Conservation (phyloP, 37 sponge, comb jelly and placozoan species). For the Halisarca cf. caerulea region DNA sequence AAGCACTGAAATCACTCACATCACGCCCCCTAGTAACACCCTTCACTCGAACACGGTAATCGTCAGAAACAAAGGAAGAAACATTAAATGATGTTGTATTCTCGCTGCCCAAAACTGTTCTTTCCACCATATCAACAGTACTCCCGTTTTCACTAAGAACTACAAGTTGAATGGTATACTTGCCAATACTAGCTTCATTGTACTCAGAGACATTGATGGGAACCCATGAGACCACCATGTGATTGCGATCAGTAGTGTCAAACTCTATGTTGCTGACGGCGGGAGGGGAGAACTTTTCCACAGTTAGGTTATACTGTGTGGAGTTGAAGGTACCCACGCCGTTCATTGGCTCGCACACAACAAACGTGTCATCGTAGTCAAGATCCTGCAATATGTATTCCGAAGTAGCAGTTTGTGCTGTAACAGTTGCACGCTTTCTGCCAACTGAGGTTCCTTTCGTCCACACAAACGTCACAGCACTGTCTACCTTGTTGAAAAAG, state of each 20-base stretch:
- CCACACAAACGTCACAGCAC: background rate
- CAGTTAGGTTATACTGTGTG: background rate
- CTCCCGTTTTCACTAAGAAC: background rate
- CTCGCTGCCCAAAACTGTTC: background rate
- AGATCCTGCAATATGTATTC: background rate
- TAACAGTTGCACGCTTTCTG: background rate
- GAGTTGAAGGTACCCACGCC: background rate
- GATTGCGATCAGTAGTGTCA: background rate
- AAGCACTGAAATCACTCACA: background rate
- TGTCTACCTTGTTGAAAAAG: background rate
- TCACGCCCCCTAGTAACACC: background rate
- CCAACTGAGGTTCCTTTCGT: background rate
- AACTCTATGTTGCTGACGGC: background rate
- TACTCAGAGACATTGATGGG: background rate
- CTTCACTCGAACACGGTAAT: constrained; percentile 6
- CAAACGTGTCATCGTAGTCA: background rate
- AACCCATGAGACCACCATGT: background rate
- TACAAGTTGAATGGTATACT: background rate
- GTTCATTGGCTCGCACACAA: background rate
- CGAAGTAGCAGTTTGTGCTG: background rate
- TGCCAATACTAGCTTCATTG: background rate
- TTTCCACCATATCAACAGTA: background rate
- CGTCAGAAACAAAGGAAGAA: background rate
- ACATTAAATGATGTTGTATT: background rate
- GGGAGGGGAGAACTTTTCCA: background rate